These are phyloP conservation scores for Mythimna vitellina DNA, from an alignment of 2,888 invertebrate genomes.

Conservation along the genomic window DNA sequence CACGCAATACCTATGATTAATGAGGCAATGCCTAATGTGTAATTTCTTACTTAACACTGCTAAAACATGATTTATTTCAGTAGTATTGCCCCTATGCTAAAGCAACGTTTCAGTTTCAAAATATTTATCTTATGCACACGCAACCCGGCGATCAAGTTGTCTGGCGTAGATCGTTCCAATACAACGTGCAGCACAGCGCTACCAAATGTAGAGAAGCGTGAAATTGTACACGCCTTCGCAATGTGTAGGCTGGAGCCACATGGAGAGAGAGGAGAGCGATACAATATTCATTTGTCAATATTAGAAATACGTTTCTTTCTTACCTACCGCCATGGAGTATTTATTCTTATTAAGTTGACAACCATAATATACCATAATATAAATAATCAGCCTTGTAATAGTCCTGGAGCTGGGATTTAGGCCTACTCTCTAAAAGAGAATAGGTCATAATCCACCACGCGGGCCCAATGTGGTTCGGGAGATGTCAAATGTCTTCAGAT, in stretches of 20 bases:
- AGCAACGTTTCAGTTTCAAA: conserved; percentile 57
- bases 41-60: conserved; percentile 22
- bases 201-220: conserved; percentile 68
- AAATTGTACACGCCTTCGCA: conserved; percentile 73
- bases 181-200: conserved; percentile 65
- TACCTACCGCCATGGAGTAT: too few species aligned
- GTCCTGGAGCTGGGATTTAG: too few species aligned
- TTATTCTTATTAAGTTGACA: too few species aligned
- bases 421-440: too few species aligned
- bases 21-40: neutral
- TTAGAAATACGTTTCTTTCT: too few species aligned
- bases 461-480: too few species aligned
- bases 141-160: conserved; percentile 64
- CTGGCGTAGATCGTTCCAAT: conserved; percentile 68
- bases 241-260: conserved; percentile 34
- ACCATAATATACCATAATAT: too few species aligned
- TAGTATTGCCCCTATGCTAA: conserved; percentile 42
- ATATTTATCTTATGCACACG: conserved; percentile 56
- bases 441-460: too few species aligned
- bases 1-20: conserved; percentile 20
- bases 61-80: conserved; percentile 27
- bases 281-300: neutral
- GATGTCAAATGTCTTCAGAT: too few species aligned
- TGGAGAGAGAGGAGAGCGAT: conserved; percentile 18
- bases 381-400: too few species aligned